Conservation (phyloP, 2,797 vertebrate genomes). For the Tamandua tetradactyla region DNA sequence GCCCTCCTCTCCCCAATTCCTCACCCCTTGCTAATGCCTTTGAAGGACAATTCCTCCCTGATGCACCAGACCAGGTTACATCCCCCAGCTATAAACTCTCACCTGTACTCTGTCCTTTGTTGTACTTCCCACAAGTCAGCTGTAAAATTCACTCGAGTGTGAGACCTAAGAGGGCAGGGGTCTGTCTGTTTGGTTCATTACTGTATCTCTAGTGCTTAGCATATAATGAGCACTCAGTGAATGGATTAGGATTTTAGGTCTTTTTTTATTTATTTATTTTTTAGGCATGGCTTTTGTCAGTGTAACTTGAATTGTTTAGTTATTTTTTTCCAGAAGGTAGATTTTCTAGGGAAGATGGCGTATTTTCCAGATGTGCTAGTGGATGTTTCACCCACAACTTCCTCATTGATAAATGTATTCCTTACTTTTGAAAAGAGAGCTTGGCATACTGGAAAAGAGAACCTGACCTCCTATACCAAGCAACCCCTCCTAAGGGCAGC, state of each 20-base stretch:
- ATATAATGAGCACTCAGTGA: background rate
- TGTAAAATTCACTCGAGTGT: background rate
- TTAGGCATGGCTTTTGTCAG: background rate
- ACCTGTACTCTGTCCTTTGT: background rate
- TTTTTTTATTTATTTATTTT: background rate
- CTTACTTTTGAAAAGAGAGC: background rate
- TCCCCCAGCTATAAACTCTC: background rate
- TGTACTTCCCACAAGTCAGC: background rate
- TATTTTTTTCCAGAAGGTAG: background rate
- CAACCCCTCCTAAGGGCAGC: background rate
- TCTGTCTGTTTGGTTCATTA: background rate
- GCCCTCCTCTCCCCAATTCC: too few relatives aligned
- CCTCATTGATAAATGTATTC: background rate
- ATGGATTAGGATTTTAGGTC: background rate
- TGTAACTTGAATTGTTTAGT: background rate
- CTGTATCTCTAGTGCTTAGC: background rate
- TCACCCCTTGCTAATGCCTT: background rate
- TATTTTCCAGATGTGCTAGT: background rate
- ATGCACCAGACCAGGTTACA: background rate
- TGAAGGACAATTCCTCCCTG: background rate
- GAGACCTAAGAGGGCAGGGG: background rate
- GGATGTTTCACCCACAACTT: background rate
- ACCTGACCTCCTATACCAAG: background rate
- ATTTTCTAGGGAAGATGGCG: background rate
- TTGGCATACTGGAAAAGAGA: background rate